Conservation (phyloP, 2,797 vertebrate genomes). For the Acanthornis magna region DNA sequence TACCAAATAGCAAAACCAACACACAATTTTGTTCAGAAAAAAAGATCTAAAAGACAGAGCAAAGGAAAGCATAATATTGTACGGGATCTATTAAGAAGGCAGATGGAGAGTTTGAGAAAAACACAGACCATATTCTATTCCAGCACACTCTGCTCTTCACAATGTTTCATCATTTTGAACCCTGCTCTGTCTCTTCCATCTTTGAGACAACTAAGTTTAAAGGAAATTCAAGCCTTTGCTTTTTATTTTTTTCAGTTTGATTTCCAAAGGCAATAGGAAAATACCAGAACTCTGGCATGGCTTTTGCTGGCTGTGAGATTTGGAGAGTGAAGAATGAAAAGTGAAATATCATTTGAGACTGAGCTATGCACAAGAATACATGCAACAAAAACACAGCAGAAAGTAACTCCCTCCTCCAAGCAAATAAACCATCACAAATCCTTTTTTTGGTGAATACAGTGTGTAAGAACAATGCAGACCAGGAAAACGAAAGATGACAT, state of each 20-base stretch:
- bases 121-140: neutral
- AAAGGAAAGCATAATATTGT: neutral
- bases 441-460: neutral
- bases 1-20: neutral
- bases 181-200: neutral
- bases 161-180: neutral
- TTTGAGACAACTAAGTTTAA: neutral
- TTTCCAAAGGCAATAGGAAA: neutral
- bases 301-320: neutral
- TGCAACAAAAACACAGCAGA: neutral
- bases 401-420: neutral
- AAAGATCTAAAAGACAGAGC: neutral
- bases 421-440: neutral
- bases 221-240: neutral
- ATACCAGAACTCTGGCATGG: neutral
- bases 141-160: neutral
- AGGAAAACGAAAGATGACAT: neutral
- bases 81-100: neutral
- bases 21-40: neutral
- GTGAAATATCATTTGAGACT: neutral
- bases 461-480: neutral
- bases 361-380: neutral
- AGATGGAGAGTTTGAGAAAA: neutral
- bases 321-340: neutral
- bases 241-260: neutral